Evolutionary conservation across 1,140 invertebrate genomes (phyloP).

Genomic region (Euwallacea similis): DNA sequence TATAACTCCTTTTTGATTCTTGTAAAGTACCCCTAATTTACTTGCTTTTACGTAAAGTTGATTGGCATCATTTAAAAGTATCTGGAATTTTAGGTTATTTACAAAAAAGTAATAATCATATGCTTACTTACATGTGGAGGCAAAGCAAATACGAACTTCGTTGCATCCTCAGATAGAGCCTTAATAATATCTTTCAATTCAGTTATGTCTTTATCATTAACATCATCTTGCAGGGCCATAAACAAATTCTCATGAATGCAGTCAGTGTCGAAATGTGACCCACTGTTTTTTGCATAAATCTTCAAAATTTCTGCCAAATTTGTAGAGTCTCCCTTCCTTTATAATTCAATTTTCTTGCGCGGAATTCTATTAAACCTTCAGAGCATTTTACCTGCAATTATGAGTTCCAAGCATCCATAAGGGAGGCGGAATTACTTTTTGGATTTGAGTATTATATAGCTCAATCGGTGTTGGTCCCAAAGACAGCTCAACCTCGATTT

Average conservation of each 20-base stretch:
- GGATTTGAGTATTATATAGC: conserved; percentile 35
- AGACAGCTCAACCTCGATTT: conserved; percentile 45
- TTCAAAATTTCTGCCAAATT: conserved; percentile 33
- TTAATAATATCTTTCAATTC: conserved; percentile 16
- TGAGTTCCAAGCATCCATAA: conserved; percentile 48
- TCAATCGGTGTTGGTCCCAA: conserved; percentile 47
- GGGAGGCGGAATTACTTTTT: conserved; percentile 33
- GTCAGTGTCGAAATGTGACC: conserved; percentile 40
- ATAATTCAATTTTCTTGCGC: neutral
- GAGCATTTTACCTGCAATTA: conserved; percentile 50
- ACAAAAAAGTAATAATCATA: no score
- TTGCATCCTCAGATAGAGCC: conserved; percentile 5
- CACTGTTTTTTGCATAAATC: conserved; percentile 27
- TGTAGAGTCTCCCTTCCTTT: conserved; percentile 32
- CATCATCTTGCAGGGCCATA: conserved; percentile 23
- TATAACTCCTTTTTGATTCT: conserved; percentile 14
- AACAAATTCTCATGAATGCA: conserved; percentile 52
- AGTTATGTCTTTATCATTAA: neutral
- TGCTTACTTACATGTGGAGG: conserved; percentile 49
- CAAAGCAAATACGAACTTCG: conserved; percentile 40
- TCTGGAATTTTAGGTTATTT: conserved; percentile 17
- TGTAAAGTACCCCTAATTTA: conserved; percentile 30
- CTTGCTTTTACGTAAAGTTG: conserved; percentile 22
- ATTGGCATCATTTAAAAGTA: conserved; percentile 14
- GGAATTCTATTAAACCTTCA: neutral